Conservation (phyloP, 2,888 invertebrate genomes). For the Diarsia brunnea region DNA sequence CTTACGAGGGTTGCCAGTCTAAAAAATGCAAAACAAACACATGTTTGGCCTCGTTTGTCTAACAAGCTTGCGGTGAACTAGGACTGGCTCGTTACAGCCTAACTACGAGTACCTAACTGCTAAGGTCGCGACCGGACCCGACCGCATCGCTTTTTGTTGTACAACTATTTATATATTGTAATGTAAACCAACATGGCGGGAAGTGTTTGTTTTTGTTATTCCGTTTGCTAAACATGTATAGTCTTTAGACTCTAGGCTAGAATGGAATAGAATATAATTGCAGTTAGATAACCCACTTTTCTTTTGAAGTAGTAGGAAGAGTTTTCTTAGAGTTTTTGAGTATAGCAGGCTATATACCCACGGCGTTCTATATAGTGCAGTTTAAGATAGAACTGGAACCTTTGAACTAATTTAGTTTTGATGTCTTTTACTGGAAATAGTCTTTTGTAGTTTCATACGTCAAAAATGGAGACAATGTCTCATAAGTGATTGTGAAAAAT, state of each 20-base stretch:
- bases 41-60: slow-evolving; percentile 69
- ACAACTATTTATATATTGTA: slow-evolving; percentile 58
- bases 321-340: background rate
- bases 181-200: slow-evolving; percentile 42
- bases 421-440: background rate
- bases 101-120: slow-evolving; percentile 62
- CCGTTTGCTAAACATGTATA: slow-evolving; percentile 26
- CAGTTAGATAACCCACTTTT: background rate
- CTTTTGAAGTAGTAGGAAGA: background rate
- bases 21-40: slow-evolving; percentile 68
- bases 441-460: background rate
- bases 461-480: background rate
- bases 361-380: background rate
- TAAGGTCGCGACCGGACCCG: slow-evolving; percentile 63
- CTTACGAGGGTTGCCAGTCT: slow-evolving; percentile 58
- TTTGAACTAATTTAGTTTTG: background rate
- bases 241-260: slow-evolving; percentile 5
- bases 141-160: slow-evolving; percentile 62
- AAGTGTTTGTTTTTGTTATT: slow-evolving; percentile 49
- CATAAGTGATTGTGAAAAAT: background rate
- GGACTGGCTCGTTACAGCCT: slow-evolving; percentile 64
- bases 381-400: background rate
- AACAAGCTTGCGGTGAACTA: slow-evolving; percentile 70
- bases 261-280: background rate
- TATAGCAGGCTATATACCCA: background rate